phyloP scores from a whole-genome alignment of 2,888 invertebrate genomes.

The Euplexia lucipara region DNA sequence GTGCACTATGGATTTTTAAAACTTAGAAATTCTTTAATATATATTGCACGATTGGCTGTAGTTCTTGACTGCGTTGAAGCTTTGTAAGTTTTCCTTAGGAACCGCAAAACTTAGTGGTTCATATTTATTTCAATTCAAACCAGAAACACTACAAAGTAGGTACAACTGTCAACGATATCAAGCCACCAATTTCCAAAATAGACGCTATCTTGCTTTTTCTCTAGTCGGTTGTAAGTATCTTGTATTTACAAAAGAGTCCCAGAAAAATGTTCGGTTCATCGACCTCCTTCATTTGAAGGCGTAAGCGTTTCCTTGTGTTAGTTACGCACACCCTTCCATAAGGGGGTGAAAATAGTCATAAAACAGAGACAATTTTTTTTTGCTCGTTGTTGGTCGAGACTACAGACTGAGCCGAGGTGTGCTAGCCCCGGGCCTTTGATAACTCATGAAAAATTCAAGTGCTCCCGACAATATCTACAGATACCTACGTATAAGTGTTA shows the following conservation, averaged over 20 bases:
- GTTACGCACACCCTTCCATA: conserved; percentile 70
- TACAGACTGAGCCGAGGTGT: conserved; percentile 67
- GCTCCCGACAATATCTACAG: conserved; percentile 71
- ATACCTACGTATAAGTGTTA: conserved; percentile 38
- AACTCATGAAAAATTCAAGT: conserved; percentile 87
- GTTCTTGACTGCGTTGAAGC: too few species aligned
- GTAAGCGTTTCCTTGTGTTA: conserved; percentile 76
- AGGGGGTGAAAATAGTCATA: conserved; percentile 78
- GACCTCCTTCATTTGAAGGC: conserved; percentile 67
- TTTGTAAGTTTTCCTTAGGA: too few species aligned
- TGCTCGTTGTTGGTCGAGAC: conserved; percentile 65
- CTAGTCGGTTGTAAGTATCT: too few species aligned
- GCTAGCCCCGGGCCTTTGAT: conserved; percentile 79
- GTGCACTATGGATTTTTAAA: too few species aligned
- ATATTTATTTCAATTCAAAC: too few species aligned
- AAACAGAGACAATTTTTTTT: conserved; percentile 76
- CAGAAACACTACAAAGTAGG: too few species aligned
- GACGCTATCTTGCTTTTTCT: too few species aligned
- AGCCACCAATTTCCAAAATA: too few species aligned
- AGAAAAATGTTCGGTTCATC: conserved; percentile 66
- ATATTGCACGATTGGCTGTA: too few species aligned
- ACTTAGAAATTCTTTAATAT: too few species aligned
- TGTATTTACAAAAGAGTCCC: conserved; percentile 8
- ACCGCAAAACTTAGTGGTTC: too few species aligned
- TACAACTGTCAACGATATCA: too few species aligned